Evolutionary conservation across 2,113 vertebrate species (phyloP), one percentile per base, ranked within the genome.

Genomic region (Grallaria varia): DNA sequence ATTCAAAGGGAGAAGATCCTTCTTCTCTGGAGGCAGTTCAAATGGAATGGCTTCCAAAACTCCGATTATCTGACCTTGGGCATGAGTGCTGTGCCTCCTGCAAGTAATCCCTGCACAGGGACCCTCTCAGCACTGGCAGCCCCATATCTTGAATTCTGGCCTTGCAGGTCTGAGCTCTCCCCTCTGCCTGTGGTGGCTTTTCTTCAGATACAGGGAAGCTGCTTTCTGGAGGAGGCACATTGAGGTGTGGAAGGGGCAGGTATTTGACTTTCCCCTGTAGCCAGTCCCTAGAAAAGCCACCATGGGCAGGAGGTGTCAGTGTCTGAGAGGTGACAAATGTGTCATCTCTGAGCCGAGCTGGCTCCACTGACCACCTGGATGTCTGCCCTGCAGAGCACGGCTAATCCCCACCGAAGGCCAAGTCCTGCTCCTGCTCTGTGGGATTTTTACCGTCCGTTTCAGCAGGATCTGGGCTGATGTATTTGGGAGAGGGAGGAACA

Each of bases 1-100:
- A 25, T 82, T 95, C 80, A 85, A 95, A 93, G 91, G 78, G 45
- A 87, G 84, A 92, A 83, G 89, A 82, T 93, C 42, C 44, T 55
- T 63, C 14, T 74, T 84, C 63, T 76, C 72, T 82, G 79, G 56
- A 95, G 63, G 23, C 59, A 30, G 49, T 68, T 91, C 56, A 72
- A 33, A 79, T 39, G 60, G 79, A 87, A 78, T 44, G 49, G 37
- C 82, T 78, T 95, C 81, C 69, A 90, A 42, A 93, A 50, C 50
- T 62, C 23, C 2, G 3, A 21, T 80, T 35, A 55, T 49, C 74
- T 93, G 82, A 88, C 85, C 75, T 86, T 83, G 74, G 39, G 30
- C 37, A 14, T 74, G 28, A 79, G 27, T 12, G 50, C 24, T 89
- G 30, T 90, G 82, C 13, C 28, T 11, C 11, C 24, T 63, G 33